phyloP scores from a whole-genome alignment of 2,888 invertebrate genomes.

The Apodemia duryi region DNA sequence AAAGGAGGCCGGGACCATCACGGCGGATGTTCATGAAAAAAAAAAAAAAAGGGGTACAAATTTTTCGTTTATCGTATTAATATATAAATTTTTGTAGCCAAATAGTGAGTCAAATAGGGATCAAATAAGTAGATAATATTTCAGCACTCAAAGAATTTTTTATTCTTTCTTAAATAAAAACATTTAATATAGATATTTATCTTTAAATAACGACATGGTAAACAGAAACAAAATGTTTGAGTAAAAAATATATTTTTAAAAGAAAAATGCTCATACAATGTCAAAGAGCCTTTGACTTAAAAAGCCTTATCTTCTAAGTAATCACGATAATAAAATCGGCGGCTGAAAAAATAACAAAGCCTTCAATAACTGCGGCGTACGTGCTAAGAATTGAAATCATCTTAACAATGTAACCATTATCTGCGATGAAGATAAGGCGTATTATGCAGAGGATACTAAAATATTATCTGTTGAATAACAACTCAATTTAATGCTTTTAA shows the following conservation, averaged over 20 bases:
- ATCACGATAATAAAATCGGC: constrained; percentile 1
- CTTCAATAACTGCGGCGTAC: constrained; percentile 33
- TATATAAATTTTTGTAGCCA: too few species aligned
- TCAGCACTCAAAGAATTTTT: too few species aligned
- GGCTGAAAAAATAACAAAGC: constrained; percentile 15
- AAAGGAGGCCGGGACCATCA: too few species aligned
- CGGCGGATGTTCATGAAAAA: too few species aligned
- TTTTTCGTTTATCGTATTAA: too few species aligned
- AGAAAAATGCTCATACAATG: not conserved
- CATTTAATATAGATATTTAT: too few species aligned
- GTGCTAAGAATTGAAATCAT: constrained; percentile 30
- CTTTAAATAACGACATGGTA: too few species aligned
- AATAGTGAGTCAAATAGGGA: too few species aligned
- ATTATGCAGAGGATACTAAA: not conserved
- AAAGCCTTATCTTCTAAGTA: not conserved
- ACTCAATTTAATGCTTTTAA: not conserved
- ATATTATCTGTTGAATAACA: constrained; percentile 1
- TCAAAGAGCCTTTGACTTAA: not conserved
- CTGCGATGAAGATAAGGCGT: constrained; percentile 6
- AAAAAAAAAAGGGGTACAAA: too few species aligned
- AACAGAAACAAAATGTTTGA: too few species aligned
- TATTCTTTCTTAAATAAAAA: too few species aligned
- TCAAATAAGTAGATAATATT: too few species aligned
- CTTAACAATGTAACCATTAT: constrained; percentile 24
- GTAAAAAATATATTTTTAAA: not conserved